Conservation (phyloP, 2,888 invertebrate genomes). For the Chrysolina oricalcia region DNA sequence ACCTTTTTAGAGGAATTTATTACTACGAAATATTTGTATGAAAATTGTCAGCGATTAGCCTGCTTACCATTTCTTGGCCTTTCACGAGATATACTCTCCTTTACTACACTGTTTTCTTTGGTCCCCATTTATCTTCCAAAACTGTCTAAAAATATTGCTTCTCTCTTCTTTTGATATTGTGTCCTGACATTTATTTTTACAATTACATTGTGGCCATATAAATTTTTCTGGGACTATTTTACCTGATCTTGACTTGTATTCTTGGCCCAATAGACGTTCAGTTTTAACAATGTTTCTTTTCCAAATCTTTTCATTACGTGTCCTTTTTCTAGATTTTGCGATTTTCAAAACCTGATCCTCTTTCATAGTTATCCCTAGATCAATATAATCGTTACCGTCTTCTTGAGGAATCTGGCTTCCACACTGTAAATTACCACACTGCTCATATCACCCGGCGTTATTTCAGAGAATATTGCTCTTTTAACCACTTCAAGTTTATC, state of each 20-base stretch:
- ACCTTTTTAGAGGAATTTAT: too few species aligned
- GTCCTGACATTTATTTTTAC: too few species aligned
- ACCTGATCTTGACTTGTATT: not conserved
- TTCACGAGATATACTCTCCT: constrained; percentile 1
- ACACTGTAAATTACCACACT: too few species aligned
- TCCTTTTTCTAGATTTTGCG: not conserved
- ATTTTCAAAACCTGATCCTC: not conserved
- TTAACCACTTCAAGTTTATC: not conserved
- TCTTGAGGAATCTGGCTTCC: not conserved
- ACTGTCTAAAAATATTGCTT: too few species aligned
- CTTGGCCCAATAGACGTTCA: too few species aligned
- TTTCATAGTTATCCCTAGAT: not conserved
- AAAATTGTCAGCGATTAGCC: constrained; percentile 14
- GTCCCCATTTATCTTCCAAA: not conserved
- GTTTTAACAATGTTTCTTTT: not conserved
- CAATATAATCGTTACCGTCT: not conserved
- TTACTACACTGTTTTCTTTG: constrained; percentile 1
- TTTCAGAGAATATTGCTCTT: not conserved
- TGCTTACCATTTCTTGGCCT: constrained; percentile 20
- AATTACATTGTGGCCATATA: too few species aligned
- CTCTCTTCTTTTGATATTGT: too few species aligned
- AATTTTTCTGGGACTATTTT: not conserved
- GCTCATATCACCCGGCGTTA: too few species aligned
- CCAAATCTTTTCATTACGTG: not conserved
- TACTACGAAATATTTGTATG: not conserved